Conservation (phyloP, 2,888 invertebrate species). For the Ceriagrion tenellum region DNA sequence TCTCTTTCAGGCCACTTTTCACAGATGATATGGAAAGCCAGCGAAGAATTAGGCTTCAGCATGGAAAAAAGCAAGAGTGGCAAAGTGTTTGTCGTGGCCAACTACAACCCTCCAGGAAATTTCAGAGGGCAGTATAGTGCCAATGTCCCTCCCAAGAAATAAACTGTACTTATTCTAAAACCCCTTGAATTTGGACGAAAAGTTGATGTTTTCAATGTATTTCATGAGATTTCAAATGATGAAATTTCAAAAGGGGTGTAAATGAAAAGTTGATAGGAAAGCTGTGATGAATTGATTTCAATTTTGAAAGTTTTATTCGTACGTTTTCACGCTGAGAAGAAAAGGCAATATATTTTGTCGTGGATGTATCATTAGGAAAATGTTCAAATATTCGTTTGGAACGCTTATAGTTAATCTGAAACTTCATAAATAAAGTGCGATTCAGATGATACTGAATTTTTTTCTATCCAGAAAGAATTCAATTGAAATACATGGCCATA, state of each 20-base stretch:
- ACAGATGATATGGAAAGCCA: conserved; percentile 90
- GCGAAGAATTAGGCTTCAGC: conserved; percentile 88
- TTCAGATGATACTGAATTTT: background rate
- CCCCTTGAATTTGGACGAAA: background rate
- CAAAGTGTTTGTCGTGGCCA: conserved; percentile 88
- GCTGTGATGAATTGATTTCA: background rate
- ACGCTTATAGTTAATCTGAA: background rate
- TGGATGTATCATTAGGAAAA: background rate
- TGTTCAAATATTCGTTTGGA: background rate
- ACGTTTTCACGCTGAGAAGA: background rate
- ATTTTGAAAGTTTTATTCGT: background rate
- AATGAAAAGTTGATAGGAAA: too few relatives aligned
- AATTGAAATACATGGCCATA: background rate
- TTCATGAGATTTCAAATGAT: too few relatives aligned
- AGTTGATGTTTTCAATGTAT: background rate
- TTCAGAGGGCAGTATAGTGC: conserved; percentile 85
- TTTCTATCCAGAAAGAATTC: background rate
- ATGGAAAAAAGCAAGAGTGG: conserved; percentile 89
- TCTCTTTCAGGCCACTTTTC: conserved; percentile 88
- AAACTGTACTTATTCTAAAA: background rate
- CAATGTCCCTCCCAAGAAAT: conserved; percentile 83
- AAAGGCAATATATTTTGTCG: background rate
- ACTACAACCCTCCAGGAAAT: conserved; percentile 91
- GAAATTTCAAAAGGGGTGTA: too few relatives aligned
- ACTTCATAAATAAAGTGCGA: background rate